Conservation (phyloP, 2,113 vertebrate genomes). For the Rhinolophus sinicus region DNA sequence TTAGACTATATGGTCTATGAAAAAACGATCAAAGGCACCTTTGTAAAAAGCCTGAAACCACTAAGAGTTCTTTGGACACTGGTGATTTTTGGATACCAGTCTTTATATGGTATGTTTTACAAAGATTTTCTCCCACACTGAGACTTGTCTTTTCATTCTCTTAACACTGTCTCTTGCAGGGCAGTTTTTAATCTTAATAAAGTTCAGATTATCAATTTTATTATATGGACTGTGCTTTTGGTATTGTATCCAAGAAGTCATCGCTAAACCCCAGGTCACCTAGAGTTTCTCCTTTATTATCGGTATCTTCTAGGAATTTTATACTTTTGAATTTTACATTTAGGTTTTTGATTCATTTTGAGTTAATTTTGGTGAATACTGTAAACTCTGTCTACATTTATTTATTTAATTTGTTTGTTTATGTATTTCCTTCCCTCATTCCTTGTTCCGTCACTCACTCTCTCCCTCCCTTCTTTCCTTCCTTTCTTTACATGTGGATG, state of each 20-base stretch:
- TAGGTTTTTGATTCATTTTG: neutral
- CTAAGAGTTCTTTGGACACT: neutral
- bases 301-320: neutral
- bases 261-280: neutral
- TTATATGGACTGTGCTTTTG: neutral
- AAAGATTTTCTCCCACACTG: neutral
- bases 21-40: neutral
- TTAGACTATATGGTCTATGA: neutral
- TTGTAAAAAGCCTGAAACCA: neutral
- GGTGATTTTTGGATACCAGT: neutral
- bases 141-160: neutral
- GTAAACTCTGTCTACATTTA: neutral
- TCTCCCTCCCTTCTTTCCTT: neutral
- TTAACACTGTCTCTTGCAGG: neutral
- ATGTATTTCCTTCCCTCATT: neutral
- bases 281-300: neutral
- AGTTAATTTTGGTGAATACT: neutral
- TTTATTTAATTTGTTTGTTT: too few species aligned
- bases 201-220: neutral
- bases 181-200: neutral
- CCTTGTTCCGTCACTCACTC: too few species aligned
- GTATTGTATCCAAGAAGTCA: neutral
- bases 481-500: neutral
- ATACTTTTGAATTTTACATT: neutral
- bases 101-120: neutral